phyloP scores from a whole-genome alignment of 2,797 vertebrate genomes.

The Catharus ustulatus region DNA sequence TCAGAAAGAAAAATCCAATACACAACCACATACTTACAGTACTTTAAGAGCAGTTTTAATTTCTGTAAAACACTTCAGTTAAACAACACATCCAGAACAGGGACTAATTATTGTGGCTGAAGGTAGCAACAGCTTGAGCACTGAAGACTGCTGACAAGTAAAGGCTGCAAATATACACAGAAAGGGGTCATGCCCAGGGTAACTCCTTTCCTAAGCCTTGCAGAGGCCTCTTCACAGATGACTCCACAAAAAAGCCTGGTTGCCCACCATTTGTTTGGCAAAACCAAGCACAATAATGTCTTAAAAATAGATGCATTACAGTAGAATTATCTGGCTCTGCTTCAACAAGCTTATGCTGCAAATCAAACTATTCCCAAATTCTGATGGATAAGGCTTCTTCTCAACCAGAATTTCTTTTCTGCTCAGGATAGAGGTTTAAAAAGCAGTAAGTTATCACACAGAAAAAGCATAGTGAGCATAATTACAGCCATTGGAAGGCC shows the following conservation, averaged over 20 bases:
- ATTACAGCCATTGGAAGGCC: not conserved
- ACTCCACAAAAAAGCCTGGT: not conserved
- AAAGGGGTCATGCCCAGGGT: not conserved
- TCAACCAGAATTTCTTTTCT: not conserved
- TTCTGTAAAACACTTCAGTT: not conserved
- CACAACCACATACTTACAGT: not conserved
- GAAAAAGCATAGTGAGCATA: not conserved
- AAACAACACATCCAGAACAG: not conserved
- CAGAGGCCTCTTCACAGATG: accelerated
- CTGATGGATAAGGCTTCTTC: not conserved
- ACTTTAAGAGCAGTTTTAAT: not conserved
- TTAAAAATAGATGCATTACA: not conserved
- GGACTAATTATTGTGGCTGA: not conserved
- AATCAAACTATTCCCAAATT: not conserved
- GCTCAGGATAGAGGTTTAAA: not conserved
- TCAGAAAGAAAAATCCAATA: not conserved
- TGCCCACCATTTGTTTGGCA: not conserved
- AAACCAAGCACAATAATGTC: not conserved
- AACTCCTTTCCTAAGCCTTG: not conserved
- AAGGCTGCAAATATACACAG: not conserved
- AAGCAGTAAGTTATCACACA: not conserved
- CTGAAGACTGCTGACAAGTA: not conserved
- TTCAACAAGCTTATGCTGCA: not conserved
- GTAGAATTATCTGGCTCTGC: not conserved
- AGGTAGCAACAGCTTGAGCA: not conserved